phyloP scores from a whole-genome alignment of 2,888 invertebrate genomes.

The Achlya flavicornis region DNA sequence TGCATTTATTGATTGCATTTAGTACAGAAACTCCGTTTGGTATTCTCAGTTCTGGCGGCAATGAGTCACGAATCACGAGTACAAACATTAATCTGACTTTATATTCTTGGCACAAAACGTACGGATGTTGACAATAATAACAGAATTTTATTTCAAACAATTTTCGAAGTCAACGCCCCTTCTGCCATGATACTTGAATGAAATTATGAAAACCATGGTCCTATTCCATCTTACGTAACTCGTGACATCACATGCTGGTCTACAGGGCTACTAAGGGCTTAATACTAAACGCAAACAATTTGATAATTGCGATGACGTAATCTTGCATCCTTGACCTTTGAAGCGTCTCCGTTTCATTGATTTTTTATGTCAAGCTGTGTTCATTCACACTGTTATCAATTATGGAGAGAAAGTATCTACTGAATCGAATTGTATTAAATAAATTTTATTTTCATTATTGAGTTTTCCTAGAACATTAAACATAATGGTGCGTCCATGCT shows the following conservation, averaged over 20 bases:
- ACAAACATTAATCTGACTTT: conserved; percentile 37
- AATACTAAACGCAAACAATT: conserved; percentile 17
- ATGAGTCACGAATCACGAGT: conserved; percentile 57
- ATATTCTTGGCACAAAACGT: conserved; percentile 58
- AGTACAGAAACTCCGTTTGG: conserved; percentile 35
- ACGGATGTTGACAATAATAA: conserved; percentile 52
- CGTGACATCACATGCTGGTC: conserved; percentile 21
- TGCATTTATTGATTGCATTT: conserved; percentile 42
- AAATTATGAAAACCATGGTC: not conserved
- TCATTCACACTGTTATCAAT: not conserved
- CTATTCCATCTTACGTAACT: conserved; percentile 11
- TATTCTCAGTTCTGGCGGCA: conserved; percentile 42
- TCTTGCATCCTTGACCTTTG: conserved; percentile 13
- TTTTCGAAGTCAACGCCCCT: conserved; percentile 46
- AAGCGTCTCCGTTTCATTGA: conserved; percentile 10
- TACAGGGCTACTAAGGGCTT: conserved; percentile 21
- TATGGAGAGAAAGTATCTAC: not conserved
- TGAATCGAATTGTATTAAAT: no score
- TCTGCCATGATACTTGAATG: conserved; percentile 18
- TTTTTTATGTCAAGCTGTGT: conserved; percentile 3
- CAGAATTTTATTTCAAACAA: conserved; percentile 39
- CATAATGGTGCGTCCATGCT: no score
- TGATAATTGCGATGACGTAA: conserved; percentile 14
- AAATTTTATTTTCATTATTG: no score
- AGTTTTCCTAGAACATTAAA: no score